Base-by-base conservation (phyloP, 2,797 vertebrate genomes). In the Phataginus tricuspis region DNA sequence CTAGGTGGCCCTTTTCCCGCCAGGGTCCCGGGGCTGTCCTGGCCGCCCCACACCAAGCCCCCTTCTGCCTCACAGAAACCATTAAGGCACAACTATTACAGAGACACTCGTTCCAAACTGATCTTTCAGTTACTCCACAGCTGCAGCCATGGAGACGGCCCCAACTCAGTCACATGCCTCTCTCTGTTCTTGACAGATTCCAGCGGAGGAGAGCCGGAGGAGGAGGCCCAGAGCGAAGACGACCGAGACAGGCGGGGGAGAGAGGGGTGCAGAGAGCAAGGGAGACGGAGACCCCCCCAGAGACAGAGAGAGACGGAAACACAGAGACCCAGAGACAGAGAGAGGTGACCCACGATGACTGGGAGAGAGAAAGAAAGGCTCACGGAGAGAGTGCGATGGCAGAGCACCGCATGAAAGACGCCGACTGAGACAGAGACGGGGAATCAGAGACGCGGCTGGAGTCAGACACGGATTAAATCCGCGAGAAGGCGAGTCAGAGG, bases 71-170 rank as follows among this genome's bases (percentile, higher is more conserved):
- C 86, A 11, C 59, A 90, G 91, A 86, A 89, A 96, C 93, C 95
- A 92, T 96, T 95, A 96, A 88, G 69, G 86, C 77, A 42, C 96
- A 95, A 94, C 97, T 95, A 97, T 84, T 53, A 55, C 49, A 2
- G 94, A 97, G 96, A 80, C 68, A 18, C 77, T 82, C 23, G n/a
- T 88, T 95, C 96, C 90, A 95, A 94, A 97, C 77, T 96, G 97
- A 97, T 97, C 96, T 82, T 91, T 92, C 95, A 63, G 87, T 94
- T 83, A 79, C 68, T 88, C 82, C 78, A 39, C 88, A 85, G 95
- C 95, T 95, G 97, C 97, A 98, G 90, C 97, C 97, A 97, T 97
- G 96, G 97, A 91, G 97, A 97, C 92, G 53, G 90, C 95, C 91
- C 69, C 64, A 55, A 96, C 96, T 92, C 97, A 94, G 92, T 97